Evolutionary conservation across 2,113 vertebrate species (phyloP).

Genomic region (Cololabis saira): DNA sequence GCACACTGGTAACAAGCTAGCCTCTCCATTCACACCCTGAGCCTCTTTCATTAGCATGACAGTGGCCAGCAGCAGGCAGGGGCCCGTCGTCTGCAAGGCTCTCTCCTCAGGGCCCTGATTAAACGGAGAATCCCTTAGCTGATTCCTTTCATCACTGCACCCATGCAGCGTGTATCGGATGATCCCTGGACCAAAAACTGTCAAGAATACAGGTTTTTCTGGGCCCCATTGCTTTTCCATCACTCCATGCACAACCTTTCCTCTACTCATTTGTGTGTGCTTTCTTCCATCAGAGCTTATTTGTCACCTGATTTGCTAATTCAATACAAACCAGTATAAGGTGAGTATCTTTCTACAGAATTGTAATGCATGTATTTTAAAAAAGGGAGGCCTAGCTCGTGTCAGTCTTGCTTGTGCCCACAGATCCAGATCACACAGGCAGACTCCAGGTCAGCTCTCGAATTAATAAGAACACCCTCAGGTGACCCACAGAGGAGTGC

Average conservation of each 20-base stretch:
- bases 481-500: constrained; percentile 55
- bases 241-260: constrained; percentile 40
- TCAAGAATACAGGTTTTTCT: constrained; percentile 79
- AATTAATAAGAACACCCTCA: constrained; percentile 68
- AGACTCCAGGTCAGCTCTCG: constrained; percentile 47
- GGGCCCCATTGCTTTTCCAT: constrained; percentile 48
- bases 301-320: constrained; percentile 67
- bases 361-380: constrained; percentile 65
- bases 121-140: constrained; percentile 78
- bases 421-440: constrained; percentile 59
- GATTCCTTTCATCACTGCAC: constrained; percentile 75
- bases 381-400: constrained; percentile 33
- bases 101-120: constrained; percentile 81
- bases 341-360: constrained; percentile 26
- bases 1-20: constrained; percentile 80
- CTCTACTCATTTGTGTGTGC: constrained; percentile 48
- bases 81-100: constrained; percentile 69
- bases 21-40: constrained; percentile 79
- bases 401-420: constrained; percentile 41
- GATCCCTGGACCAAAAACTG: constrained; percentile 74
- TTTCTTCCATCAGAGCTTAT: constrained; percentile 62
- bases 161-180: constrained; percentile 67
- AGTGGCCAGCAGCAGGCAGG: constrained; percentile 72
- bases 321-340: constrained; percentile 51
- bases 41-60: constrained; percentile 83